Base-by-base conservation (phyloP, 2,888 invertebrate genomes). In the Odontocerum albicorne region DNA sequence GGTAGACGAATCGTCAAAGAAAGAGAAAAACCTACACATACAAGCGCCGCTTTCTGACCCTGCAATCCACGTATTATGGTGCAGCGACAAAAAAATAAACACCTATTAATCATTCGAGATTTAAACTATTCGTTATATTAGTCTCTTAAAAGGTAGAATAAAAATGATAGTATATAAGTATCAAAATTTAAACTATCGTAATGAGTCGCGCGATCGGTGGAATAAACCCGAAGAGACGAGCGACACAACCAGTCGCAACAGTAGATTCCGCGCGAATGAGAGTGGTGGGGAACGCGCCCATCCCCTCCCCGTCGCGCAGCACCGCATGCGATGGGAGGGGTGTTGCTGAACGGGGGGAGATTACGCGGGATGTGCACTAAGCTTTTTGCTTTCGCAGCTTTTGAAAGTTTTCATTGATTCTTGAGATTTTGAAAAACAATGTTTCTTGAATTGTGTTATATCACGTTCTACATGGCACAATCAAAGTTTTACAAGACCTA, bases 1-100 rank as follows among this genome's bases (percentile, higher is more conserved):
- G 60, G 64, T 73, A 65, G 72, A 69, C 67, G 70, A 72, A 70
- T 72, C 71, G 69, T 70, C 72, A 69, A 69, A 74, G 72, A 71
- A 72, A 74, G 71, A 76, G 76, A 75, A 76, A 75, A 75, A 74
- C 40, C 39, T 36, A 32, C 33, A 42, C 42, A 22, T 20, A 31
- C 44, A 39, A 32, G 40, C 31, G n/a, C 32, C n/a, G n/a, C n/a
- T n/a, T n/a, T n/a, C n/a, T n/a, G n/a, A n/a, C n/a, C n/a, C n/a
- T n/a, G n/a, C n/a, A n/a, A n/a, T n/a, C n/a, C n/a, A n/a, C n/a
- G n/a, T n/a, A n/a, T n/a, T n/a, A n/a, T n/a, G n/a, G n/a, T n/a
- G n/a, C n/a, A n/a, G n/a, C n/a, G n/a, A n/a, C n/a, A n/a, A n/a
- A n/a, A n/a, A n/a, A n/a, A n/a, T n/a, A n/a, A n/a, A n/a, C n/a